A percentile compares a stretch with the other conserved stretches of the same genome.
These are phyloP conservation scores for Lottia gigantea DNA, from an alignment of 2,888 invertebrate genomes.

Conservation along the genomic window DNA sequence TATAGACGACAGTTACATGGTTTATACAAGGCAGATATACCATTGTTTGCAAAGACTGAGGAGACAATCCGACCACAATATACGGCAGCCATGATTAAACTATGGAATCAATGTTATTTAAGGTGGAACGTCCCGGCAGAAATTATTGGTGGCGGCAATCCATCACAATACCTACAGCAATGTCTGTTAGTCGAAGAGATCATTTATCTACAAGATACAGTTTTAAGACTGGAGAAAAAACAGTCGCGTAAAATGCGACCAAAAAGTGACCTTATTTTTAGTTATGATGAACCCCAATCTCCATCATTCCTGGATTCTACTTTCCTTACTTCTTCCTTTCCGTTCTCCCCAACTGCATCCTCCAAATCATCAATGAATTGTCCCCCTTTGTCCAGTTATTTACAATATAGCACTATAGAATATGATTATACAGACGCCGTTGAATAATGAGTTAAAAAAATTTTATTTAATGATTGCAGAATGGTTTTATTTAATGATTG, in stretches of 20 bases:
- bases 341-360: constrained; percentile 48
- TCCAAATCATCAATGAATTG: constrained; percentile 40
- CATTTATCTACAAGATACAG: constrained; percentile 57
- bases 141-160: constrained; percentile 77
- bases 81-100: constrained; percentile 67
- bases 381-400: constrained; percentile 47
- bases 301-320: constrained; percentile 43
- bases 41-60: constrained; percentile 3
- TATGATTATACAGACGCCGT: constrained; percentile 44
- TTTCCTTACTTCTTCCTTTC: constrained; percentile 57
- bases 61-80: constrained; percentile 38
- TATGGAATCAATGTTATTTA: constrained; percentile 92
- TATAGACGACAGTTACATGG: constrained; percentile 23
- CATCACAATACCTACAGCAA: constrained; percentile 66
- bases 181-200: constrained; percentile 68
- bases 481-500: too few relatives aligned
- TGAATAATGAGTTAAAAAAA: constrained; percentile 34
- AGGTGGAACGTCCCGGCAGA: constrained; percentile 88
- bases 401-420: constrained; percentile 51
- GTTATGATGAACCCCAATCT: constrained; percentile 35
- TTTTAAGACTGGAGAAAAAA: constrained; percentile 37
- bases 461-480: too few relatives aligned
- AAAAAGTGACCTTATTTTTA: constrained; percentile 54
- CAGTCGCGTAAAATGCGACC: constrained; percentile 33
- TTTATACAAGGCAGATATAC: constrained; percentile 22